Evolutionary conservation across 2,113 vertebrate genomes (phyloP).

Genomic region (Melospiza melodia): DNA sequence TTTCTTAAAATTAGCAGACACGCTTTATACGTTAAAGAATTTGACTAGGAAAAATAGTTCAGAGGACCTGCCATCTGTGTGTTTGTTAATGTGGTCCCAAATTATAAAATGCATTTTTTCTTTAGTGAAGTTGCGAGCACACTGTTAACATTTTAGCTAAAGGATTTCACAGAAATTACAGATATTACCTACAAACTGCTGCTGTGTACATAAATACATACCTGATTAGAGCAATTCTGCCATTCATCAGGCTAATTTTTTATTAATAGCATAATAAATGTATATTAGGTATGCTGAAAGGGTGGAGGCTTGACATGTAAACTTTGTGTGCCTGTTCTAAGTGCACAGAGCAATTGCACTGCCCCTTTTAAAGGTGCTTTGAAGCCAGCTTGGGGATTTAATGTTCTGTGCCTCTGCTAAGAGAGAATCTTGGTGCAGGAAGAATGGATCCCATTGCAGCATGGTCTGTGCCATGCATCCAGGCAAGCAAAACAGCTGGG

Average conservation of each 20-base stretch:
- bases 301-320: neutral
- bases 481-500: fast-evolving
- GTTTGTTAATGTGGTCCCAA: neutral
- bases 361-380: neutral
- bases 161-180: neutral
- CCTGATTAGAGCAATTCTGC: neutral
- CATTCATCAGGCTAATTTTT: neutral
- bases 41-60: neutral
- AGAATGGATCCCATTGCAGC: neutral
- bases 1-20: neutral
- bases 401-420: neutral
- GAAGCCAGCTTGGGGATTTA: neutral
- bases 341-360: neutral
- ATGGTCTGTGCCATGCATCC: fast-evolving
- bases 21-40: neutral
- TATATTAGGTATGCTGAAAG: neutral
- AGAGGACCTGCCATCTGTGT: neutral
- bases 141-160: neutral
- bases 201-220: neutral
- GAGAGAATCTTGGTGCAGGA: neutral
- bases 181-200: neutral
- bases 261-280: neutral
- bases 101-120: neutral
- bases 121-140: neutral
- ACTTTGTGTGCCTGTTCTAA: neutral